A percentile compares a stretch with the other conserved stretches of the same genome.
phyloP scores from a whole-genome alignment of 2,113 vertebrate genomes.

The Aldabrachelys gigantea region DNA sequence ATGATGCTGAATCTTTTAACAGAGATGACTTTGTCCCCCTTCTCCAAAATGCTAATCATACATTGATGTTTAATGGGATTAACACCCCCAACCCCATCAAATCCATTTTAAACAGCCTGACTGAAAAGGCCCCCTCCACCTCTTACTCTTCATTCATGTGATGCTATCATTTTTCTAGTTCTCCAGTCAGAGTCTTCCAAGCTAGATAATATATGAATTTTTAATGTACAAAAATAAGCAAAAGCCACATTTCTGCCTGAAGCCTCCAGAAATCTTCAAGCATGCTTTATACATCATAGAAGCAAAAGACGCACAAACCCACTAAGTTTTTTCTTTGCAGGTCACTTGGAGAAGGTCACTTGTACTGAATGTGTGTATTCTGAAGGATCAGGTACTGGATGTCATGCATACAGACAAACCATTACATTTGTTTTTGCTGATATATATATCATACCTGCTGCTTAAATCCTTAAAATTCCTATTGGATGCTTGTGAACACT shows the following conservation, averaged over 20 bases:
- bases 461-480: background rate
- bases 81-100: background rate
- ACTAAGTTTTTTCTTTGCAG: background rate
- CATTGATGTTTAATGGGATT: background rate
- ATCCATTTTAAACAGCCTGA: background rate
- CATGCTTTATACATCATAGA: background rate
- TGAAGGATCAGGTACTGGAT: background rate
- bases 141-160: background rate
- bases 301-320: background rate
- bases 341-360: background rate
- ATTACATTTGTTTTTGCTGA: background rate
- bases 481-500: background rate
- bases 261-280: background rate
- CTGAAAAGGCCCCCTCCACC: background rate
- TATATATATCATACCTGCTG: background rate
- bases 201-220: background rate
- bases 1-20: background rate
- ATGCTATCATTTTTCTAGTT: background rate
- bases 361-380: background rate
- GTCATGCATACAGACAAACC: background rate
- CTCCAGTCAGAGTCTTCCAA: background rate
- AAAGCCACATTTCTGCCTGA: background rate
- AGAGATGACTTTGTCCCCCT: background rate
- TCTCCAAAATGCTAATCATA: background rate
- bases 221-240: background rate